Evolutionary conservation across 2,888 invertebrate genomes (phyloP), one percentile per base, ranked within the genome.

Genomic region (Dynastes maya): DNA sequence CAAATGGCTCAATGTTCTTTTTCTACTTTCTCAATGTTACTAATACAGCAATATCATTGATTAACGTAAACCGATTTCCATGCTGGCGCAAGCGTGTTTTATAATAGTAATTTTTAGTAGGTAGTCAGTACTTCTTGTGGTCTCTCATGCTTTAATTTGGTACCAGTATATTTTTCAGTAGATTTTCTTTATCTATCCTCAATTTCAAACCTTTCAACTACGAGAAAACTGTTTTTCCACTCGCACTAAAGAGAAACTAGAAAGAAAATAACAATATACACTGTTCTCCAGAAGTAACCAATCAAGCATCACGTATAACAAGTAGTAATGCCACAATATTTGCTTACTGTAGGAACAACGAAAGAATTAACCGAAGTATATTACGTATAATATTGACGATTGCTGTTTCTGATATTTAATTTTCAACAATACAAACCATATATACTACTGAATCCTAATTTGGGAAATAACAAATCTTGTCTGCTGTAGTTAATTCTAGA

Each of bases 1-100:
- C 87, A 87, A 86, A 85, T 84, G 86, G 85, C 84, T 83, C 84
- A 86, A 86, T 86, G 85, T 85, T 85, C 83, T 84, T 84, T 85
- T 82, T 82, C 84, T 85, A 82, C 79, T 82, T 83, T 83, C 81
- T 83, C 80, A 79, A 40, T 77, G 79, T 77, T 78, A 78, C 78
- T 78, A 78, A 78, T 78, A 78, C 45, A 53, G n/a, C 67, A 78
- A 75, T 49, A 75, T 53, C 45, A 71, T 67, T 61, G n/a, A 76
- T 68, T 68, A 71, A 74, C 72, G 45, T 53, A 45, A 81, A 84
- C 83, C 88, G 88, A 89, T 89, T 89, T 89, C 89, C 89, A 89
- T 89, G 89, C 89, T 89, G 89, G 89, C 89, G 89, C 88, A 88
- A 87, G 88, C 88, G 88, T 86, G 68, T 64, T 77, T 79, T 71